Base-by-base conservation (phyloP, 2,797 vertebrate genomes). In the Sebastes oblongus region DNA sequence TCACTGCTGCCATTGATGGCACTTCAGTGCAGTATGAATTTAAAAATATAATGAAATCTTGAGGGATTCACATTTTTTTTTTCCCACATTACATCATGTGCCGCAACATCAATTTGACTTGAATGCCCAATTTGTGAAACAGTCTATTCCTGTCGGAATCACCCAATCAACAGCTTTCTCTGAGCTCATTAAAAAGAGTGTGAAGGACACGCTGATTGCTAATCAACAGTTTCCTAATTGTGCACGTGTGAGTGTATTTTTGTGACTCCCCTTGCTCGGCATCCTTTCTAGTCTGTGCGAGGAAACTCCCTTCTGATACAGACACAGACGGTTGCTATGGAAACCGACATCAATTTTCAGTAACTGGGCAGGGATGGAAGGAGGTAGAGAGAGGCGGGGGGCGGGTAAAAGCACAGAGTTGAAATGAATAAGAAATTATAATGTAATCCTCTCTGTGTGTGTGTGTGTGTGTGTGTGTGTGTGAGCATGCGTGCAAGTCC, bases 301-400 rank as follows among this genome's bases (percentile, higher is more conserved):
- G 89, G 89, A 93, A 93, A 91, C 77, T 84, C 91, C 90, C 66
- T 25, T 91, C 78, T 77, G 36, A 82, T 65, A 61, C 66, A 84
- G 78, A 88, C 78, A 86, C 75, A 75, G 78, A 61, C 54, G n/a
- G 90, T 93, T 93, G 77, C 92, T 79, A 93, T 88, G 82, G 93
- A 85, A 92, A 94, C 94, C 90, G 82, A 30, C 79, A 86, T 90
- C 74, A 84, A 81, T 91, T 91, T 76, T 80, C 78, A 71, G 77
- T 69, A 70, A 81, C 69, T 67, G 30, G 54, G 64, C 64, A 85
- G 54, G 68, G 71, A 83, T 64, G 59, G 79, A 79, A 61, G 77
- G 25, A 70, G 75, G 62, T 34, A 50, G 62, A 11, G 68, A 39
- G 39, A 27, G 69, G 27, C 13, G 32, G 69, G 42, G 50, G 27